Evolutionary conservation across 2,888 invertebrate species (phyloP).

Genomic region (Aphelenchoides bicaudatus): DNA sequence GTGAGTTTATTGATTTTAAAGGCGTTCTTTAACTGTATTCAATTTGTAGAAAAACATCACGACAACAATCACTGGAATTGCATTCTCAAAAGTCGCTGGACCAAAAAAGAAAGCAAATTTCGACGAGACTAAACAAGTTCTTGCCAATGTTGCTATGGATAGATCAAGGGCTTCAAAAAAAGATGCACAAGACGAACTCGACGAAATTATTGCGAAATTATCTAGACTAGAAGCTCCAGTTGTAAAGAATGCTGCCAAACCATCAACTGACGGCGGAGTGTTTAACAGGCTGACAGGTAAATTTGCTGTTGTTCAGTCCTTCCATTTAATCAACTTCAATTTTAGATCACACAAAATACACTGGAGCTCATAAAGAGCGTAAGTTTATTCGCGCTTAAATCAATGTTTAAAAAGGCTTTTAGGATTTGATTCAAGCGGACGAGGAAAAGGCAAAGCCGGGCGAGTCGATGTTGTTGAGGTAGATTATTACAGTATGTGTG

Average conservation of each 20-base stretch:
- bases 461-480: constrained; percentile 48
- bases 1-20: no score
- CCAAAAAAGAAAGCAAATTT: constrained; percentile 60
- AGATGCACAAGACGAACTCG: constrained; percentile 53
- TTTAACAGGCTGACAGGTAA: constrained; percentile 56
- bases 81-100: constrained; percentile 59
- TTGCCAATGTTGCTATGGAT: constrained; percentile 55
- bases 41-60: constrained; percentile 55
- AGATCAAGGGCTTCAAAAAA: constrained; percentile 51
- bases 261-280: constrained; percentile 54
- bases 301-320: neutral
- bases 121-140: constrained; percentile 58
- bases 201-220: constrained; percentile 54
- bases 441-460: constrained; percentile 60
- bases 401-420: no score
- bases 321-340: constrained; percentile 26
- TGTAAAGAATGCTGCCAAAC: constrained; percentile 50
- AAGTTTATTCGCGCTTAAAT: no score
- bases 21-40: no score
- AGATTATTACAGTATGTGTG: no score
- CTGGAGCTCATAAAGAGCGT: no score
- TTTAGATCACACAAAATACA: constrained; percentile 57
- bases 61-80: constrained; percentile 59
- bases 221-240: constrained; percentile 51
- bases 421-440: constrained; percentile 60